Evolutionary conservation across 2,797 vertebrate genomes (phyloP), one percentile per base, ranked within the genome.

Genomic region (Luscinia megarhynchos): DNA sequence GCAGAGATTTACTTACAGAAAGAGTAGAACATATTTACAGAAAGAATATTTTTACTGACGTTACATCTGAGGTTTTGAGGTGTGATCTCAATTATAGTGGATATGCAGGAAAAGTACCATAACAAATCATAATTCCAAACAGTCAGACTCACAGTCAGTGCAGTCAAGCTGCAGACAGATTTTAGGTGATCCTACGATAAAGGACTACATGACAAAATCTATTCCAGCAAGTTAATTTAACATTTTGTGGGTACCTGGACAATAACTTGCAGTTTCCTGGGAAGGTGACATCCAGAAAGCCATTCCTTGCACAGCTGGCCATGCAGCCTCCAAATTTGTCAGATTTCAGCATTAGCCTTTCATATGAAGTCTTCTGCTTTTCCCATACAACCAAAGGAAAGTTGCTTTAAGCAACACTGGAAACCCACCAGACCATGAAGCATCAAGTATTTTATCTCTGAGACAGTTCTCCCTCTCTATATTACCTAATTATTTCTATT

Each of bases 401-500:
- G 81, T 48, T 55, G 75, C 61, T 76, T 6, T 22, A 38, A 57
- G 34, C 30, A 87, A 53, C 45, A 32, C 57, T 68, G 68, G 57
- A 84, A 94, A 84, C 24, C 21, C 67, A 82, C 10, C 48, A 48
- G 80, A 62, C 32, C 61, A 74, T 0, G 0, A 66, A 73, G 50
- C 13, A 0, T 3, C 1, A 5, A 80, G 51, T 10, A 84, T 74
- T 75, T 62, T 50, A 34, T 50, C 82, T 58, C 19, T 32, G 45
- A 6, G n/a, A 85, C 30, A 24, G 45, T 40, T 89, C 66, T 41
- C 63, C 46, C 51, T 74, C 30, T 86, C 54, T 3, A 0, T 17
- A 48, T 84, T 83, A 87, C 53, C 36, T 26, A 51, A 83, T 81
- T 77, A 88, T 63, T 96, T 82, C 41, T 91, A 29, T 55, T 86